phyloP scores from a whole-genome alignment of 2,888 invertebrate species.

The Opisthograptis luteolata region DNA sequence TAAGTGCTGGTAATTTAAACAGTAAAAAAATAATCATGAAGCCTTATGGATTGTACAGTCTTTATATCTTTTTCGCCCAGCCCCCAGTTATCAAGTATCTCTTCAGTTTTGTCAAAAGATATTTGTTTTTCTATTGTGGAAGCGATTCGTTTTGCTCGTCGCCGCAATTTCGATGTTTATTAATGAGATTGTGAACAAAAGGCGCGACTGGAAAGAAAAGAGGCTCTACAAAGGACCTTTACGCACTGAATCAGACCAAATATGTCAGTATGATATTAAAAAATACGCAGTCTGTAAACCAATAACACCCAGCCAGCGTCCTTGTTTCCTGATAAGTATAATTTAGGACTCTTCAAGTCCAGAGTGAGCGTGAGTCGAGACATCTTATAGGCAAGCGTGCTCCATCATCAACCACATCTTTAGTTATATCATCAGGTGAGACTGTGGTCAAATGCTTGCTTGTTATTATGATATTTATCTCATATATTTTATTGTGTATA shows the following conservation, averaged over 20 bases:
- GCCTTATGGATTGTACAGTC: neutral
- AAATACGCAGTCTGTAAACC: too few relatives aligned
- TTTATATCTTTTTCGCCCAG: neutral
- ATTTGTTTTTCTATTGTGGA: slow-evolving; percentile 35
- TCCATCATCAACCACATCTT: too few relatives aligned
- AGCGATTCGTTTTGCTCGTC: slow-evolving; percentile 31
- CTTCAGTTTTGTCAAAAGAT: slow-evolving; percentile 21
- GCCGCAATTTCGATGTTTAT: slow-evolving; percentile 51
- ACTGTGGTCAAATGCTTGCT: too few relatives aligned
- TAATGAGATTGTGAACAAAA: slow-evolving; percentile 64
- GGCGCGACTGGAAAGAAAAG: slow-evolving; percentile 38
- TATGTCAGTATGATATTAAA: too few relatives aligned
- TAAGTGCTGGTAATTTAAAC: neutral
- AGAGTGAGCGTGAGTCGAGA: too few relatives aligned
- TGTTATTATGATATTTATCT: too few relatives aligned
- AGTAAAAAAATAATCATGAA: neutral
- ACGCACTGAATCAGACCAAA: slow-evolving; percentile 13
- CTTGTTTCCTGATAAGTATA: too few relatives aligned
- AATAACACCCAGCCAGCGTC: too few relatives aligned
- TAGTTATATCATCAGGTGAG: too few relatives aligned
- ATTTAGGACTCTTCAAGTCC: too few relatives aligned
- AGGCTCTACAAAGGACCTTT: slow-evolving; percentile 42
- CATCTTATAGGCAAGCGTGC: too few relatives aligned
- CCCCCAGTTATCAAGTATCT: slow-evolving; percentile 3
- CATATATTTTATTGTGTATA: too few relatives aligned